Conservation (phyloP, 2,888 invertebrate species). For the Andrena chrysosceles region DNA sequence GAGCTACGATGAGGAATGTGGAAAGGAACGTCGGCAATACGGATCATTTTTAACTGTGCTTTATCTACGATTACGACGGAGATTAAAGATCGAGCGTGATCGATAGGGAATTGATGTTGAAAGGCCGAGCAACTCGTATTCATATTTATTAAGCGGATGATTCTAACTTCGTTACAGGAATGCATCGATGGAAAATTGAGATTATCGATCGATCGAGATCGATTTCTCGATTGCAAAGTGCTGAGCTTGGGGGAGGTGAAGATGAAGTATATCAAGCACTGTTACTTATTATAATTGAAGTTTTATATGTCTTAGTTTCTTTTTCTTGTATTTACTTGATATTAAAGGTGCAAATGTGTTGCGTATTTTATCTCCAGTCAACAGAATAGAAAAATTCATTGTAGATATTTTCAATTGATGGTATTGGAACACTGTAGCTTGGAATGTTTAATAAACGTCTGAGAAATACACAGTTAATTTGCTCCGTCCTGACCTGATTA, state of each 20-base stretch:
- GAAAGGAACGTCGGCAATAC: constrained; percentile 17
- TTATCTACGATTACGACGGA: constrained; percentile 28
- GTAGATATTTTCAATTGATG: neutral
- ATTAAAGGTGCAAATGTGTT: no score
- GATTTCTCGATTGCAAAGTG: no score
- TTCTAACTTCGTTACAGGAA: constrained; percentile 10
- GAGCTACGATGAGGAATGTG: constrained; percentile 24
- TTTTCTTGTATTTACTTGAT: no score
- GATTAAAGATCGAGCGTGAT: constrained; percentile 42
- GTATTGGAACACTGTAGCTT: neutral
- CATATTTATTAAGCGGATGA: constrained; percentile 8
- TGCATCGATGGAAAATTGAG: constrained; percentile 7
- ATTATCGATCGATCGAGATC: neutral
- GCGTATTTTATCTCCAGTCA: no score
- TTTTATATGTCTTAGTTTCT: no score
- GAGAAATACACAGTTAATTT: neutral
- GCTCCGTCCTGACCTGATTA: neutral
- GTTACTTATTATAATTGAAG: no score
- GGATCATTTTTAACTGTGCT: constrained; percentile 41
- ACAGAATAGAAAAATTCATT: no score
- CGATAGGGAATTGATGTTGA: constrained; percentile 36
- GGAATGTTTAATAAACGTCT: neutral
- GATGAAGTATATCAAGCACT: no score
- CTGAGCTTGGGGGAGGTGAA: no score
- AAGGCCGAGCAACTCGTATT: neutral